A percentile compares a stretch with the other conserved stretches of the same genome.
phyloP scores from a whole-genome alignment of 1,140 invertebrate species.

The Drosophila oshimai region DNA sequence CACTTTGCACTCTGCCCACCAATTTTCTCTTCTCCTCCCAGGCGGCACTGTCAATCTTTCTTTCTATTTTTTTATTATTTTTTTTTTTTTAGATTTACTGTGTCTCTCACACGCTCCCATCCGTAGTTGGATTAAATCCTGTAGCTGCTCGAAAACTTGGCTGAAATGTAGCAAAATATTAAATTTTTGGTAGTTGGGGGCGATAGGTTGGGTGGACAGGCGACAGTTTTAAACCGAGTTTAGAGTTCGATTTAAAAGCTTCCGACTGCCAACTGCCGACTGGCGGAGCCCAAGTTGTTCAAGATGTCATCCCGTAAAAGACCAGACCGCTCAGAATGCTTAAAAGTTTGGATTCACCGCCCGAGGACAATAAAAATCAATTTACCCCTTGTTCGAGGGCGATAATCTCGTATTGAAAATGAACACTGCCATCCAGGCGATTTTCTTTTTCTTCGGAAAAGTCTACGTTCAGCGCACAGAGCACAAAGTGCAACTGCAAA shows the following conservation, averaged over 20 bases:
- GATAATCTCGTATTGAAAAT: conserved; percentile 9
- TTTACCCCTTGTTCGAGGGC: not conserved
- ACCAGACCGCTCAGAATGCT: too few species aligned
- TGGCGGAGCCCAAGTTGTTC: conserved; percentile 17
- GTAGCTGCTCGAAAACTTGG: conserved; percentile 31
- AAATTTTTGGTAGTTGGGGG: conserved; percentile 23
- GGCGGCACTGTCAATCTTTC: not conserved
- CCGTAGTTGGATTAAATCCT: conserved; percentile 28
- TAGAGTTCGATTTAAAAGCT: conserved; percentile 54
- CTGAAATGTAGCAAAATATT: conserved; percentile 62
- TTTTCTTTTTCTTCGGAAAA: not conserved
- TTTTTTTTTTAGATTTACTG: not conserved
- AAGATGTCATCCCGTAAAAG: conserved; percentile 21
- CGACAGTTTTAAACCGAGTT: not conserved
- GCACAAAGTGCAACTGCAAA: conserved; percentile 13
- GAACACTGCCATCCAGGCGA: not conserved
- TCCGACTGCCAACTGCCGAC: too few species aligned
- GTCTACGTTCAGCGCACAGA: conserved; percentile 9
- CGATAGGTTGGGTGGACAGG: not conserved
- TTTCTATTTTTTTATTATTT: too few species aligned
- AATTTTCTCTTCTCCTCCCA: not conserved
- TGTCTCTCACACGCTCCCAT: not conserved
- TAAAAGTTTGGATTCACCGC: not conserved
- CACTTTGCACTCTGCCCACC: conserved; percentile 60
- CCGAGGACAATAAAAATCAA: conserved; percentile 28